Percentiles rank a stretch among this genome's conserved stretches.
phyloP scores from a whole-genome alignment of 2,797 vertebrate genomes.

The Falco peregrinus region DNA sequence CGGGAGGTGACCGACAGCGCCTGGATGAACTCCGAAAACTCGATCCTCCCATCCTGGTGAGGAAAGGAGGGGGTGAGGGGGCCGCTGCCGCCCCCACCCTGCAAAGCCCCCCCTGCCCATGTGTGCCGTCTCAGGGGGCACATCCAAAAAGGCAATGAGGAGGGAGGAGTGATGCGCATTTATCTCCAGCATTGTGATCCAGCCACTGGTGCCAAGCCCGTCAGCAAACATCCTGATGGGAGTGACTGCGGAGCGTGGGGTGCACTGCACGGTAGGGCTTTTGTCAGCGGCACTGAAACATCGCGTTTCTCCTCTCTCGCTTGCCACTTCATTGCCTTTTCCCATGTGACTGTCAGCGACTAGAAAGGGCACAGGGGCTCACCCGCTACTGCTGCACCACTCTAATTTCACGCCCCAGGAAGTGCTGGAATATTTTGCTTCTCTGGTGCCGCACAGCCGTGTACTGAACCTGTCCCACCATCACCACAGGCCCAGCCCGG shows the following conservation, averaged over 20 bases:
- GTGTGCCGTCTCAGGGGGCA: background rate
- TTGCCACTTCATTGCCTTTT: background rate
- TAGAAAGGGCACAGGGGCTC: background rate
- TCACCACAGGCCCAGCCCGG: rapidly evolving
- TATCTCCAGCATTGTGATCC: background rate
- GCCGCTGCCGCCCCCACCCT: background rate
- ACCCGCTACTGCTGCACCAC: rapidly evolving
- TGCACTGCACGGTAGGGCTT: rapidly evolving
- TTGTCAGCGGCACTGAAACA: background rate
- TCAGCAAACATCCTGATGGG: rapidly evolving
- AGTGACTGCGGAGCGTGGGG: background rate
- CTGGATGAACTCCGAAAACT: constrained; percentile 99
- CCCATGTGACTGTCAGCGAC: background rate
- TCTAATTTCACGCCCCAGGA: background rate
- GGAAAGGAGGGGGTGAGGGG: background rate
- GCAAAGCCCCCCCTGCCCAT: background rate
- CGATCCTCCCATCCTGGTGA: constrained; percentile 92
- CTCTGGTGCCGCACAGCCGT: rapidly evolving
- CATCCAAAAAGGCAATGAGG: background rate
- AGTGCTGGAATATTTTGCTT: background rate
- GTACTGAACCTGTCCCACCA: background rate
- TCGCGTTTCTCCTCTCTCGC: rapidly evolving
- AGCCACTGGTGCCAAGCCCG: background rate
- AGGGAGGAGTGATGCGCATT: background rate
- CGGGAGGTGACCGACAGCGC: constrained; percentile 96